phyloP scores from a whole-genome alignment of 2,797 vertebrate genomes.

The Pygocentrus nattereri region DNA sequence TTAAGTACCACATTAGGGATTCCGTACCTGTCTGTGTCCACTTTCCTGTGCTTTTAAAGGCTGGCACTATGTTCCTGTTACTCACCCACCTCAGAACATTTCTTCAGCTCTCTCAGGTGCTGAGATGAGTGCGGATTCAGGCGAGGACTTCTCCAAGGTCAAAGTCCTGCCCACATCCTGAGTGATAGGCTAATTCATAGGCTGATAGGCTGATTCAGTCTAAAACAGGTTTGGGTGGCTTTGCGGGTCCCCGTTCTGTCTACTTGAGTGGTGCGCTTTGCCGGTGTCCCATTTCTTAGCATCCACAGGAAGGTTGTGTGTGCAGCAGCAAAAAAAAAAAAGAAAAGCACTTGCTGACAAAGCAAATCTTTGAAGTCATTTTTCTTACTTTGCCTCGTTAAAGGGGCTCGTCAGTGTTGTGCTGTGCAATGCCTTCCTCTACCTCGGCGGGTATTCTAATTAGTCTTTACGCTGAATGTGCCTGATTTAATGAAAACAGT shows the following conservation, averaged over 20 bases:
- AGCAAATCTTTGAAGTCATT: slow-evolving; percentile 14
- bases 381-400: slow-evolving; percentile 25
- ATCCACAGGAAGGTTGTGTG: slow-evolving; percentile 10
- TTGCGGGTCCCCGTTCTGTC: slow-evolving; percentile 17
- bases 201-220: slow-evolving; percentile 20
- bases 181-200: background rate
- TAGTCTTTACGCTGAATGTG: slow-evolving; percentile 14
- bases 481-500: background rate
- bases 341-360: slow-evolving; percentile 31
- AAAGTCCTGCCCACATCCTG: slow-evolving; percentile 33
- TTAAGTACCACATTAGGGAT: background rate
- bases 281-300: slow-evolving; percentile 29
- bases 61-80: slow-evolving; percentile 5
- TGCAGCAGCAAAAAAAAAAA: background rate
- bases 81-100: background rate
- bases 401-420: background rate
- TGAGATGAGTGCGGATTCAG: slow-evolving; percentile 9
- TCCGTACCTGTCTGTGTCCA: background rate
- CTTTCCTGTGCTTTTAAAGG: background rate
- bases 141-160: slow-evolving; percentile 45
- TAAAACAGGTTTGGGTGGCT: slow-evolving; percentile 8
- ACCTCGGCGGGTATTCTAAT: slow-evolving; percentile 13
- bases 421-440: background rate
- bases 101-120: background rate
- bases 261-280: slow-evolving; percentile 8